A percentile compares a stretch with the other conserved stretches of the same genome.
phyloP scores from a whole-genome alignment of 2,888 invertebrate species.

The Tuta absoluta region DNA sequence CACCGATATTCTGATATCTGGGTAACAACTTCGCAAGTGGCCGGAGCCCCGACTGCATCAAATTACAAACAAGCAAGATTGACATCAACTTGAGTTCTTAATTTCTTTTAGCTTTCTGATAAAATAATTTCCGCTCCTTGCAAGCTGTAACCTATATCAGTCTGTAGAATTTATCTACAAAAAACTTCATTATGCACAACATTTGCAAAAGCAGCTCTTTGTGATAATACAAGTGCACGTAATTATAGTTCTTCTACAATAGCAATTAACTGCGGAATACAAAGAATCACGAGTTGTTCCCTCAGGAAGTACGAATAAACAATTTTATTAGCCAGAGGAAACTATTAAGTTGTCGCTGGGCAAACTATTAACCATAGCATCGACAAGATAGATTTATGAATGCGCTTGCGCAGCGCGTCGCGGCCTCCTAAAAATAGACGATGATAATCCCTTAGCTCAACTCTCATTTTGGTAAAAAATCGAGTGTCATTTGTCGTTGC shows the following conservation, averaged over 20 bases:
- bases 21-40: slow-evolving; percentile 17
- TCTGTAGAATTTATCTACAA: neutral
- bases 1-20: slow-evolving; percentile 17
- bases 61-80: slow-evolving; percentile 9
- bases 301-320: slow-evolving; percentile 36
- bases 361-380: slow-evolving; percentile 62
- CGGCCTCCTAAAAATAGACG: slow-evolving; percentile 53
- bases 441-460: slow-evolving; percentile 37
- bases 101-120: neutral
- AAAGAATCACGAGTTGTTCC: slow-evolving; percentile 32
- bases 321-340: slow-evolving; percentile 55
- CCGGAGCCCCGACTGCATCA: neutral
- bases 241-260: neutral
- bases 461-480: slow-evolving; percentile 37
- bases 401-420: slow-evolving; percentile 40
- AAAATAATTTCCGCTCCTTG: neutral
- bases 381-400: slow-evolving; percentile 68
- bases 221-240: neutral
- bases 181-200: neutral
- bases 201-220: neutral
- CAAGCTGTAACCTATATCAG: neutral
- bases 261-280: slow-evolving; percentile 21
- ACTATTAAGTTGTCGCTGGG: slow-evolving; percentile 74
- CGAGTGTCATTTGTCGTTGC: neutral
- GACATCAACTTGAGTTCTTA: neutral